Evolutionary conservation across 2,113 vertebrate genomes (phyloP).

Genomic region (Climacteris rufus): DNA sequence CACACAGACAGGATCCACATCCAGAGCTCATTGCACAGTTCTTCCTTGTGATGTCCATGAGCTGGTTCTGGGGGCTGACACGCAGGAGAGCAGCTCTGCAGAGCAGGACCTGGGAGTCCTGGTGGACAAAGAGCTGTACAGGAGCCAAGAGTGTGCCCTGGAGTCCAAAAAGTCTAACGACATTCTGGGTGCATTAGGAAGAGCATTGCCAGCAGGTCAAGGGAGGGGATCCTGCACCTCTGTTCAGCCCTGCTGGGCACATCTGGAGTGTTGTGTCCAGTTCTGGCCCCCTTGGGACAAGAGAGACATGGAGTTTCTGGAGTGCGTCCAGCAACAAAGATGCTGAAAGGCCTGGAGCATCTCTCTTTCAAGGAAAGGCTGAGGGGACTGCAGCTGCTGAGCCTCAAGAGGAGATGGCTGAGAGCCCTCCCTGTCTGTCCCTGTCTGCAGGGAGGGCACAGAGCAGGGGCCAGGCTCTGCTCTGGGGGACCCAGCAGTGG

Average conservation of each 20-base stretch:
- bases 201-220: background rate
- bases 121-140: background rate
- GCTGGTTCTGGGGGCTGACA: background rate
- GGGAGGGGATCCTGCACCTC: background rate
- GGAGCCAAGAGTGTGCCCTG: background rate
- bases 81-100: background rate
- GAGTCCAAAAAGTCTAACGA: background rate
- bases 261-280: no score
- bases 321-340: fast-evolving
- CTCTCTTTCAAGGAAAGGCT: background rate
- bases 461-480: background rate
- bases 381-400: background rate
- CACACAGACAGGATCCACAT: background rate
- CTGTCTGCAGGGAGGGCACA: background rate
- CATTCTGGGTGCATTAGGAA: background rate
- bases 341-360: background rate
- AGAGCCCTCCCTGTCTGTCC: background rate
- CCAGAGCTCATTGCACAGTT: background rate
- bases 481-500: background rate
- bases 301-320: background rate
- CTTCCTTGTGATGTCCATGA: background rate
- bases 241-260: background rate
- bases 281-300: fast-evolving
- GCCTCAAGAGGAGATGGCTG: background rate
- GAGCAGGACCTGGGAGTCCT: background rate